A percentile compares a stretch with the other conserved stretches of the same genome.
Conservation (phyloP, 2,113 vertebrate species). For the Panurus biarmicus region DNA sequence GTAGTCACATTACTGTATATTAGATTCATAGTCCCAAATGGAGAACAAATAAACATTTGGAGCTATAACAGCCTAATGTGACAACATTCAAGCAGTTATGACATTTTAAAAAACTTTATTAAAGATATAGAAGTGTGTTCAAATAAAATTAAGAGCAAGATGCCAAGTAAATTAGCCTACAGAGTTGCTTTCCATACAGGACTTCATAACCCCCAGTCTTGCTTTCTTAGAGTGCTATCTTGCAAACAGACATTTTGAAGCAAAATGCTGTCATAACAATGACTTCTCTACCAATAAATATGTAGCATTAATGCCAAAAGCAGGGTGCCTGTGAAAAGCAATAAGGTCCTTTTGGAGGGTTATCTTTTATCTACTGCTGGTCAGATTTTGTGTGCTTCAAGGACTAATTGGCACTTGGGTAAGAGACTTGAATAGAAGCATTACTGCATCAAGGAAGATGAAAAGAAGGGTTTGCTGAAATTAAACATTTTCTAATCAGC, state of each 20-base stretch:
- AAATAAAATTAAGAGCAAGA: slow-evolving; percentile 3
- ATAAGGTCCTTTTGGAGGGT: neutral
- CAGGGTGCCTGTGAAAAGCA: neutral
- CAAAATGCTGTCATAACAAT: neutral
- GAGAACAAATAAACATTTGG: neutral
- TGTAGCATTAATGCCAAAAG: neutral
- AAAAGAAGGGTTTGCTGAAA: slow-evolving; percentile 22
- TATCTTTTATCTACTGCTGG: neutral
- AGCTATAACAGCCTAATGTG: neutral
- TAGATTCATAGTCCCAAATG: neutral
- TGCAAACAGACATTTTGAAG: neutral
- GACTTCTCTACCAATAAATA: neutral
- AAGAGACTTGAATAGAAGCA: neutral
- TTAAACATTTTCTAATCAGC: neutral
- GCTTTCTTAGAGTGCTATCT: neutral
- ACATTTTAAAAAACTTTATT: neutral
- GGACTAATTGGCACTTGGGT: neutral
- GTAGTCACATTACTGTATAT: neutral
- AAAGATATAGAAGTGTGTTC: neutral
- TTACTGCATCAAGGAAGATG: neutral
- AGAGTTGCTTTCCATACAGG: neutral
- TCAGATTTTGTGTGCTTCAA: neutral
- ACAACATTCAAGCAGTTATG: neutral
- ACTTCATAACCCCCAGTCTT: neutral
- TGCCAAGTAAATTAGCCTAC: neutral